Conservation (phyloP, 2,113 vertebrate genomes). For the Xiphophorus maculatus region DNA sequence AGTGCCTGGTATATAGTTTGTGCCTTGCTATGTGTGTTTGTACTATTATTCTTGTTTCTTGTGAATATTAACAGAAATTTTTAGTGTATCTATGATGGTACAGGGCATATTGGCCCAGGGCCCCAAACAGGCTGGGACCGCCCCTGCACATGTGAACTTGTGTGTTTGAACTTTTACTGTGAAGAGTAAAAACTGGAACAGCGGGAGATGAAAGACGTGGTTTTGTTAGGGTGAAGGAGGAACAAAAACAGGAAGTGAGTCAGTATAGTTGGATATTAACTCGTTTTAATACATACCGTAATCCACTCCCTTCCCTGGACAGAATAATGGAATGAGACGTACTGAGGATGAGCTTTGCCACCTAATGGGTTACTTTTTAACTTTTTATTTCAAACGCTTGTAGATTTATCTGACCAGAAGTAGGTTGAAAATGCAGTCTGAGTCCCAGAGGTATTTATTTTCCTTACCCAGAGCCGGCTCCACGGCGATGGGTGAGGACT, state of each 20-base stretch:
- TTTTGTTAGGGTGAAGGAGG: constrained; percentile 13
- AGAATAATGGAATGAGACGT: constrained; percentile 29
- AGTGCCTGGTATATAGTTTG: too few species aligned
- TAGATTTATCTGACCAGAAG: neutral
- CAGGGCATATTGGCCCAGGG: too few species aligned
- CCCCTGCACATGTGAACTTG: neutral
- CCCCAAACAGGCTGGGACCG: too few species aligned
- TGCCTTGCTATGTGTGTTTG: too few species aligned
- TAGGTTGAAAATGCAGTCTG: neutral
- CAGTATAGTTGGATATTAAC: neutral
- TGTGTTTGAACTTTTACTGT: neutral
- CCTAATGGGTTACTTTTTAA: neutral
- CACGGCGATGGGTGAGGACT: constrained; percentile 87
- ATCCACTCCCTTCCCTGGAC: constrained; percentile 63
- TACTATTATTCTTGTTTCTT: too few species aligned
- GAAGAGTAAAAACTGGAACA: neutral
- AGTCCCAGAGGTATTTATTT: too few species aligned
- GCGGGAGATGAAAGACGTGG: neutral
- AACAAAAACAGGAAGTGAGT: constrained; percentile 16
- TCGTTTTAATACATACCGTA: constrained; percentile 73
- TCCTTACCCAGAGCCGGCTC: constrained; percentile 88
- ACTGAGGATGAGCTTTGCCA: neutral
- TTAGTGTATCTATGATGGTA: too few species aligned
- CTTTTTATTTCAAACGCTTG: neutral
- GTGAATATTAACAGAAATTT: too few species aligned